These are phyloP conservation scores for Regulus satrapa DNA, from an alignment of 2,113 vertebrate genomes.

Conservation along the genomic window DNA sequence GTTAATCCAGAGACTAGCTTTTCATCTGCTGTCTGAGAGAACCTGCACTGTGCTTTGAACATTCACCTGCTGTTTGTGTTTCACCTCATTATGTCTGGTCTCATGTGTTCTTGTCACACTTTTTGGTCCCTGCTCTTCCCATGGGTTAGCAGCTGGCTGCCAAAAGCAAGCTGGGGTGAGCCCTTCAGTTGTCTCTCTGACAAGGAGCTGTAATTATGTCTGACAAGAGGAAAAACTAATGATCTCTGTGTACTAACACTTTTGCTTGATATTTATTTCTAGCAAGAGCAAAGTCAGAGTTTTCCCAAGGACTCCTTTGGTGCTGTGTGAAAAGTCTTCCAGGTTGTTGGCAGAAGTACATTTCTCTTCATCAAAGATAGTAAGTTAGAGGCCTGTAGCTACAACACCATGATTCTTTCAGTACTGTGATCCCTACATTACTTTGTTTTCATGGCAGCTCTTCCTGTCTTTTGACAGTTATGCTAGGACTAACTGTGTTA, in stretches of 20 bases:
- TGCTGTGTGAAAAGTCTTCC: not conserved
- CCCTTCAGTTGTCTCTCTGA: not conserved
- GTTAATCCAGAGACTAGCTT: not conserved
- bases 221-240: not conserved
- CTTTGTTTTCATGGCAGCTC: not conserved
- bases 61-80: not conserved
- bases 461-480: not conserved
- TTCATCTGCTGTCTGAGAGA: not conserved
- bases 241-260: not conserved
- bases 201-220: not conserved
- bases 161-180: not conserved
- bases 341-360: not conserved
- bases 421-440: not conserved
- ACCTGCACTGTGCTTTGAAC: not conserved
- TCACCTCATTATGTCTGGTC: not conserved
- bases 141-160: not conserved
- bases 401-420: not conserved
- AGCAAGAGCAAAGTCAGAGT: not conserved
- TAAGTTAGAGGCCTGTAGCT: constrained; percentile 22
- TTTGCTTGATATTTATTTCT: constrained; percentile 32
- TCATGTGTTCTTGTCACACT: accelerated
- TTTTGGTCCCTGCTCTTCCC: accelerated
- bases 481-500: no score
- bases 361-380: not conserved
- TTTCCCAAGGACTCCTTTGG: constrained; percentile 6